Conservation (phyloP, 2,797 vertebrate species). For the Eutrigla gurnardus region DNA sequence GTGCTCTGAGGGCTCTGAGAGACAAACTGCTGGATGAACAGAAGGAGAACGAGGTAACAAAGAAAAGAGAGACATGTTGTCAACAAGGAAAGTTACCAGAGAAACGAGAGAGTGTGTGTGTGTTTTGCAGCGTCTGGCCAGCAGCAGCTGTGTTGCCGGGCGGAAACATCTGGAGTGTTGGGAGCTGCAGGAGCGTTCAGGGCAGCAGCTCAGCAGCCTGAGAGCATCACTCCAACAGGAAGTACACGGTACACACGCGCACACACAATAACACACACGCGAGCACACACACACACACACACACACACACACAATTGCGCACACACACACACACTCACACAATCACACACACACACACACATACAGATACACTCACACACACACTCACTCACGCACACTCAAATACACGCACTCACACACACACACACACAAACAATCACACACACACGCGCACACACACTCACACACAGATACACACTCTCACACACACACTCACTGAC, state of each 20-base stretch:
- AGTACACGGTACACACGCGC: slow-evolving; percentile 75
- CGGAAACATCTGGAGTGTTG: slow-evolving; percentile 76
- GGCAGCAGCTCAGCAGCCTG: slow-evolving; percentile 71
- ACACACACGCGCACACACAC: too few relatives aligned
- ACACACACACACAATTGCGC: background rate
- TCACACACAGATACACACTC: too few relatives aligned
- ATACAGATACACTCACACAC: background rate
- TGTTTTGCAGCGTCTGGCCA: slow-evolving; percentile 56
- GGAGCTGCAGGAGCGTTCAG: slow-evolving; percentile 74
- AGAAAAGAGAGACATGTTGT: background rate
- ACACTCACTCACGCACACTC: background rate
- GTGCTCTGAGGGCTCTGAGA: slow-evolving; percentile 75
- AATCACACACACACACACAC: too few relatives aligned
- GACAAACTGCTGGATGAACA: slow-evolving; percentile 79
- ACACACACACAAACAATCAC: too few relatives aligned
- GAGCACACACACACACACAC: slow-evolving; percentile 8
- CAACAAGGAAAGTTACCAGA: slow-evolving; percentile 6
- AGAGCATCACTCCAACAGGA: slow-evolving; percentile 78
- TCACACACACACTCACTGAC: too few relatives aligned
- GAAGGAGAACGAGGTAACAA: slow-evolving; percentile 65
- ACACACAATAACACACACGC: slow-evolving; percentile 22
- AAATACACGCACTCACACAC: too few relatives aligned
- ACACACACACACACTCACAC: background rate
- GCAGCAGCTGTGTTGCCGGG: slow-evolving; percentile 63
- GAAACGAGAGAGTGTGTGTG: slow-evolving; percentile 12